A percentile compares a stretch with the other conserved stretches of the same genome.
These are phyloP conservation scores for Erannis defoliaria DNA, from an alignment of 2,888 invertebrate genomes.

Conservation along the genomic window DNA sequence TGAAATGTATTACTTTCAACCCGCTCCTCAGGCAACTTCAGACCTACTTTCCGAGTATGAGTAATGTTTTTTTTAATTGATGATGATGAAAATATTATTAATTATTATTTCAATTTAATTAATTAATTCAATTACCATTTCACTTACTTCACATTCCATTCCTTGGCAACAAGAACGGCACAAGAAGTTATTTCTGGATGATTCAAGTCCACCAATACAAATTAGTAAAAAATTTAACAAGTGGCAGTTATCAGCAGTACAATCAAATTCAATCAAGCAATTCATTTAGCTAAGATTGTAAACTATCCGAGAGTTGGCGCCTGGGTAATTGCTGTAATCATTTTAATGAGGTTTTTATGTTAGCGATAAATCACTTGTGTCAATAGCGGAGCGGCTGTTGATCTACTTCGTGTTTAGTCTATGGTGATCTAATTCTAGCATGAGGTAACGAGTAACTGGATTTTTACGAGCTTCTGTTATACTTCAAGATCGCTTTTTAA, in stretches of 20 bases:
- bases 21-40: no score
- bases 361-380: constrained; percentile 10
- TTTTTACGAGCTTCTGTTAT: no score
- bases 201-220: background rate
- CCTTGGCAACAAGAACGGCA: no score
- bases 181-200: background rate
- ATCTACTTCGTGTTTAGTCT: background rate
- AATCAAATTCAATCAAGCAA: constrained; percentile 16
- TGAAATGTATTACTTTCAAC: no score
- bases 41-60: no score
- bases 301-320: constrained; percentile 14
- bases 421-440: constrained; percentile 2
- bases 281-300: constrained; percentile 7
- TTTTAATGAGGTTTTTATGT: constrained; percentile 23
- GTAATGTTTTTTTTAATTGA: no score
- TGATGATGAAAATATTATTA: no score
- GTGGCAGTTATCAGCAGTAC: background rate
- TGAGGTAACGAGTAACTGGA: background rate
- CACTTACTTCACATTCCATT: no score
- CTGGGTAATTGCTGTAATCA: constrained; percentile 15
- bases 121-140: no score
- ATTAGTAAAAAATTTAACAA: background rate
- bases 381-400: constrained; percentile 9
- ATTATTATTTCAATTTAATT: no score
- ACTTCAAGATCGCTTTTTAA: background rate